Evolutionary conservation across 2,113 vertebrate species (phyloP), one percentile per base, ranked within the genome.

Genomic region (Hyla sarda): DNA sequence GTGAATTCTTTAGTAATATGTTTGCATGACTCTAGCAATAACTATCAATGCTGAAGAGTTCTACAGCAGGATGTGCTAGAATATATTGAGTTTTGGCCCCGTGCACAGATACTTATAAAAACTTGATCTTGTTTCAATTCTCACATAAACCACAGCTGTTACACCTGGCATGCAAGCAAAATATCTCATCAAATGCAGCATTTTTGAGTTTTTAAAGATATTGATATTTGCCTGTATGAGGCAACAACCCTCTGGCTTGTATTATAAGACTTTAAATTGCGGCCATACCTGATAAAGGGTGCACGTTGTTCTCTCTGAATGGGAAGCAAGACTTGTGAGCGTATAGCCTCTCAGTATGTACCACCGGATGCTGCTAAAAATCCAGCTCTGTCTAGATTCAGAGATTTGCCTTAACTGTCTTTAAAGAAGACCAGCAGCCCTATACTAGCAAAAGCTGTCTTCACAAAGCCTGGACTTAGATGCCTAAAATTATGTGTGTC

Each of bases 261-360:
- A 73, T 60, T 17, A 74, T 14, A 28, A 50, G 41, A 25, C 34
- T 28, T n/a, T 69, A n/a, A 67, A 73, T 28, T 21, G 50, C 69
- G 90, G 91, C 88, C 90, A 89, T 96, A 95, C 92, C 92, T 95
- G 90, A 77, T 87, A 71, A 90, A 88, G 81, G 83, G 92, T 88
- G 82, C 89, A 85, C 89, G 52, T 90, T 4, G 32, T 91, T 93
- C 90, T 88, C 89, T 89, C 80, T 23, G 83, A 83, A 16, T 85
- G 87, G 28, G 89, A 89, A 87, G 1, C 86, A 81, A 89, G 23
- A 88, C 87, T 89, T 90, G 87, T 89, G 78, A 86, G 90, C 54
- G 86, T 90, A 89, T 88, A 91, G 88, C 90, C 89, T 87, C 88
- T 88, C 88, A 89, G 88, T 88, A 81, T 91, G 50, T 90, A 76